Evolutionary conservation across 1,140 invertebrate genomes (phyloP).

Genomic region (Pseudomyrmex dendroicus): DNA sequence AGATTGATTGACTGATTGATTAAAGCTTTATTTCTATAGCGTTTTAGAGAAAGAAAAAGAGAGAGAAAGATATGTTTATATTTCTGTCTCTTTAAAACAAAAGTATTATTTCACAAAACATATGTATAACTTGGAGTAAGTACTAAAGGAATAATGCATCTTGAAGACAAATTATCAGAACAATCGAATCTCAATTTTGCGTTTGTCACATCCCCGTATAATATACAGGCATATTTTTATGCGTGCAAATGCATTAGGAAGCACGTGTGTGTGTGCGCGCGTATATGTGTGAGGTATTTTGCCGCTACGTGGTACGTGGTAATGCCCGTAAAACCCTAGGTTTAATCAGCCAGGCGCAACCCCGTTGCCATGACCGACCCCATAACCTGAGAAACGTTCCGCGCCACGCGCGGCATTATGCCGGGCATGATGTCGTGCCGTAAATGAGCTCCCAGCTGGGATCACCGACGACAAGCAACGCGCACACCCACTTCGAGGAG

Average conservation of each 20-base stretch:
- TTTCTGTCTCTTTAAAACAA: too few species aligned
- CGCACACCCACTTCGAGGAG: not conserved
- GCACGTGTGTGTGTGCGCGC: not conserved
- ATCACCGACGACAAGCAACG: not conserved
- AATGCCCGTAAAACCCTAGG: conserved; percentile 75
- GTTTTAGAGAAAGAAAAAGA: too few species aligned
- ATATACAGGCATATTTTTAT: conserved; percentile 62
- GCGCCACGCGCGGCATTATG: conserved; percentile 28
- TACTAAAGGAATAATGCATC: not conserved
- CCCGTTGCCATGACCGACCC: conserved; percentile 17
- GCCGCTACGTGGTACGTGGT: conserved; percentile 51
- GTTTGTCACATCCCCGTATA: conserved; percentile 28
- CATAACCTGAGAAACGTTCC: conserved; percentile 56
- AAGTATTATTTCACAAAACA: too few species aligned
- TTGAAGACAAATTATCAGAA: not conserved
- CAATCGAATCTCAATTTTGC: conserved; percentile 26
- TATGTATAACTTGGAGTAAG: not conserved
- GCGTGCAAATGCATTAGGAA: conserved; percentile 61
- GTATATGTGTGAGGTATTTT: conserved; percentile 52
- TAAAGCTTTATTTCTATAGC: too few species aligned
- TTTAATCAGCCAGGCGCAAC: conserved; percentile 75
- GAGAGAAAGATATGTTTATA: too few species aligned
- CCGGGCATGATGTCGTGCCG: conserved; percentile 20
- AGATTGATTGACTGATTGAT: too few species aligned
- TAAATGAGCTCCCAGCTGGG: conserved; percentile 30